Evolutionary conservation across 2,797 vertebrate genomes (phyloP).

Genomic region (Enteromius fasciolatus): DNA sequence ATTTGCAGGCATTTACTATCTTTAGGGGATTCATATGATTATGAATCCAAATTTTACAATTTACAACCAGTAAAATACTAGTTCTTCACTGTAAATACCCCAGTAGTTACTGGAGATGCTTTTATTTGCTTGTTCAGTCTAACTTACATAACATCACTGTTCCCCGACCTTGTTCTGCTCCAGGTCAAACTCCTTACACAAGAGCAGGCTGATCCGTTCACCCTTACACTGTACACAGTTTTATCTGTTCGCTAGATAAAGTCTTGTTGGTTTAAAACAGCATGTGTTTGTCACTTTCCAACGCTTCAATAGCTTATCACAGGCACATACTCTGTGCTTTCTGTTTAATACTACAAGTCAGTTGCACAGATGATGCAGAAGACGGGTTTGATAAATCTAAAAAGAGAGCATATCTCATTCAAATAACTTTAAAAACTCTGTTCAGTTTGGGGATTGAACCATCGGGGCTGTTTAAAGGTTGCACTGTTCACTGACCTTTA

Average conservation of each 20-base stretch:
- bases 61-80: neutral
- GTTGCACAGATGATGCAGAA: neutral
- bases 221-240: neutral
- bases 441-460: neutral
- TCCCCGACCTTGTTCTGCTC: neutral
- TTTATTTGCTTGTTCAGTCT: neutral
- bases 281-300: neutral
- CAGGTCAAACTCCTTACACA: conserved; percentile 13
- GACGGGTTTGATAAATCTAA: neutral
- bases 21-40: neutral
- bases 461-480: neutral
- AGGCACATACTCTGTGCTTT: neutral
- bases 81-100: neutral
- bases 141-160: neutral
- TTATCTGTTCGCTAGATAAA: neutral
- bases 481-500: conserved; percentile 31
- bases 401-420: neutral
- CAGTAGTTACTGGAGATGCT: neutral
- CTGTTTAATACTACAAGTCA: neutral
- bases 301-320: neutral
- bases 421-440: neutral
- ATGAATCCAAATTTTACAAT: neutral
- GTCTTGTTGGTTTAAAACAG: neutral
- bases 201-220: neutral
- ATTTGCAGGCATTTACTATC: neutral